Evolutionary conservation across 2,113 vertebrate genomes (phyloP), one percentile per base, ranked within the genome.

Genomic region (Oreochromis spilurus): DNA sequence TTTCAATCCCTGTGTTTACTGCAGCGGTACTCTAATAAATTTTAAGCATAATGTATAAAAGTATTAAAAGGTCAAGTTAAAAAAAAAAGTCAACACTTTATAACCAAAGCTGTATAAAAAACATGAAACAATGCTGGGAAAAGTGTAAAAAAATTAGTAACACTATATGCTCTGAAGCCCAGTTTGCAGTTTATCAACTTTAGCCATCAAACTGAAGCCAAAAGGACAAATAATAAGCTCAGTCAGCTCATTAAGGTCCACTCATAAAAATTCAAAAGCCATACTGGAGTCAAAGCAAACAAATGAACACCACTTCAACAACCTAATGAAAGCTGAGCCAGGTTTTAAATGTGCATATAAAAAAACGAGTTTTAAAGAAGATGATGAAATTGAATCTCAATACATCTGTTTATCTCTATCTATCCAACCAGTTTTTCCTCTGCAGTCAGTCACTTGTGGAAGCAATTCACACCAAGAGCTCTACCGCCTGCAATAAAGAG

Each of bases 401-500:
- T 34, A 67, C 21, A 54, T 26, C 57, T 55, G 52, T 34, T 10
- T 83, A 29, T 65, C 80, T 57, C 57, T 16, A 83, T 78, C 57
- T 72, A 36, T 19, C 16, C 34, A 83, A 29, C 34, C 6, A 45
- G 29, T 10, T 65, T 77, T 62, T 60, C 5, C 80, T 58, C 38
- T 19, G 4, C 36, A 65, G 87, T 88, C 80, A 84, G 7, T 57
- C 26, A 29, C 24, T 14, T 36, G 50, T 17, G 24, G 82, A 67
- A 81, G 79, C 88, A 57, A 90, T 85, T 88, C 77, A 79, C 83
- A 85, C 80, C 50, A 13, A 84, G 75, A 87, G 85, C 72, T 43
- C 80, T 36, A 52, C 54, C 16, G 52, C 78, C 62, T 10, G 53
- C 78, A 86, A 87, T 75, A 86, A 84, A 78, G 78, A 87, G 86